phyloP scores from a whole-genome alignment of 2,113 vertebrate species.

The Vidua macroura region DNA sequence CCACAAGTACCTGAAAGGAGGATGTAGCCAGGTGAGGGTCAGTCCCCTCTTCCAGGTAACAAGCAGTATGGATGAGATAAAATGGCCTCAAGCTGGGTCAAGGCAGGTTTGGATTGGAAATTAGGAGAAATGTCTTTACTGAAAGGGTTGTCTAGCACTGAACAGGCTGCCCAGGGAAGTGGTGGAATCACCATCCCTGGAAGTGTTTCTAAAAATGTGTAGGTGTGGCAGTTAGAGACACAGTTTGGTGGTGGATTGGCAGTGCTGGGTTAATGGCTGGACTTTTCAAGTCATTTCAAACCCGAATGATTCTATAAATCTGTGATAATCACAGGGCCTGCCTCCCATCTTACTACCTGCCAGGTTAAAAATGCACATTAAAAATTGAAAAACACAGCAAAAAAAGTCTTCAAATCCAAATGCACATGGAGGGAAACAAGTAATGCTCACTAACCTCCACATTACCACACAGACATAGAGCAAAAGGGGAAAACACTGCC shows the following conservation, averaged over 20 bases:
- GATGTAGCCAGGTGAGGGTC: background rate
- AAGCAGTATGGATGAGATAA: background rate
- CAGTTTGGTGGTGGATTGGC: background rate
- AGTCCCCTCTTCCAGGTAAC: background rate
- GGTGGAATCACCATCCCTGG: background rate
- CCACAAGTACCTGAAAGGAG: background rate
- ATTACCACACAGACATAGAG: accelerated
- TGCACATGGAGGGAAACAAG: accelerated
- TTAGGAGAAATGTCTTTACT: background rate
- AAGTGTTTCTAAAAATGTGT: background rate
- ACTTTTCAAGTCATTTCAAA: background rate
- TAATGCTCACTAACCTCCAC: accelerated
- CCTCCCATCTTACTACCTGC: background rate
- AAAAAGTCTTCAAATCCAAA: background rate
- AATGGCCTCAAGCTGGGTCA: accelerated
- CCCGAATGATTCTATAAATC: background rate
- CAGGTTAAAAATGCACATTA: background rate
- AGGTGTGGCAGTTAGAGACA: too few relatives aligned
- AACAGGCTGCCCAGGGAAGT: background rate
- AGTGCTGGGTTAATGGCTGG: background rate
- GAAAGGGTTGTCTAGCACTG: background rate
- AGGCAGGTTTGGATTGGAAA: background rate
- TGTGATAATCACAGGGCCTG: background rate
- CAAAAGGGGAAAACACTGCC: background rate
- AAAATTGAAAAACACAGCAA: background rate